Evolutionary conservation across 2,888 invertebrate genomes (phyloP), one percentile per base, ranked within the genome.

Genomic region (Cephus runcator): DNA sequence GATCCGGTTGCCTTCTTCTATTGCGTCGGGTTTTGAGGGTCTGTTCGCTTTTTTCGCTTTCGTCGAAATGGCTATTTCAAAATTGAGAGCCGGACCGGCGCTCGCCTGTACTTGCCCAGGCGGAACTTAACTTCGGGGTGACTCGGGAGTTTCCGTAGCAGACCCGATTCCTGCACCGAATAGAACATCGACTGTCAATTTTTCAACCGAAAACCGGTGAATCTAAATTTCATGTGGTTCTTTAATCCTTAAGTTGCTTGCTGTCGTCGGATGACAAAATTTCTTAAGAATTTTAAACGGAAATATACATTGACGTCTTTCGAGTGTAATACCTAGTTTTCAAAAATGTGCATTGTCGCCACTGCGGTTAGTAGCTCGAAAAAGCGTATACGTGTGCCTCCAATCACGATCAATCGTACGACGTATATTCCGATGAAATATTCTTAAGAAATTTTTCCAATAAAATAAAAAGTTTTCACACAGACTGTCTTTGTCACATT

Each of bases 11-110:
- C 90, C 90, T 91, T 90, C 95, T 94, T 93, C 96, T 96, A 96
- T 96, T 96, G 96, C 93, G 92, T 93, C 93, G 92, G 95, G 94
- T 95, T 94, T 94, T 94, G 94, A 94, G 94, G 92, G 95, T 90
- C 89, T 89, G 88, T 90, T 90, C 89, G 86, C 85, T 88, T 90
- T 90, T 91, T 91, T 91, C 90, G 90, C 88, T 90, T 91, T 88
- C 88, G 87, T 91, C 91, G 91, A 92, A 92, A 92, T 94, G 94
- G 94, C 95, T 96, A 95, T 95, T 95, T 94, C 93, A 93, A 93
- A 92, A 90, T 94, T 95, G 95, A 95, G 94, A 95, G 94, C 94
- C 92, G 93, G 92, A 93, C 90, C 90, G 90, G 88, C 88, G 90
- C 91, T 91, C 89, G 91, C 91, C 88, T 88, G 87, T 87, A 85